phyloP scores from a whole-genome alignment of 1,140 invertebrate genomes.

The Lethrus apterus region DNA sequence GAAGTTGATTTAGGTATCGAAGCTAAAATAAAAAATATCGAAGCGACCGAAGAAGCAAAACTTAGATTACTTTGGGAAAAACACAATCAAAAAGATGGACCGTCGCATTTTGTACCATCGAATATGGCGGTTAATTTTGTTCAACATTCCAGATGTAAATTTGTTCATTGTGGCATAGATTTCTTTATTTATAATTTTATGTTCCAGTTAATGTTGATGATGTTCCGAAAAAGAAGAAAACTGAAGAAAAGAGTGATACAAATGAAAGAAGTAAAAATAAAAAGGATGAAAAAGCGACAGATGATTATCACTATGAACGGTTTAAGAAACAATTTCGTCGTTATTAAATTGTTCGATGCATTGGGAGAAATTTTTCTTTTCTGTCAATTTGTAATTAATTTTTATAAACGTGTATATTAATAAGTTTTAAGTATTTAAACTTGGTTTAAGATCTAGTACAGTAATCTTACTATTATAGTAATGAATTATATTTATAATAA shows the following conservation, averaged over 20 bases:
- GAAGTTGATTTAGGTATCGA: slow-evolving; percentile 99
- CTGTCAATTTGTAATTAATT: no score
- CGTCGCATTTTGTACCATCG: slow-evolving; percentile 93
- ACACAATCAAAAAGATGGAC: slow-evolving; percentile 86
- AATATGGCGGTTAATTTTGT: slow-evolving; percentile 98
- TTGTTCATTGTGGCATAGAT: slow-evolving; percentile 12
- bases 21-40: slow-evolving; percentile 95
- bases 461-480: no score
- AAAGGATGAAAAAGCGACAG: slow-evolving; percentile 83
- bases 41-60: slow-evolving; percentile 96
- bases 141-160: slow-evolving; percentile 87
- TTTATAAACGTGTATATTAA: no score
- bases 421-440: no score
- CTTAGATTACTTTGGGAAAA: slow-evolving; percentile 81
- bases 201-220: slow-evolving; percentile 76
- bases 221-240: slow-evolving; percentile 49
- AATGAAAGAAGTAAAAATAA: slow-evolving; percentile 55
- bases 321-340: slow-evolving; percentile 94
- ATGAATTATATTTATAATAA: no score
- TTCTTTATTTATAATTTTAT: slow-evolving; percentile 31
- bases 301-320: slow-evolving; percentile 95
- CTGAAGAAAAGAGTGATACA: slow-evolving; percentile 44
- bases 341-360: no score
- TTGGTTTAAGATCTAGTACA: no score
- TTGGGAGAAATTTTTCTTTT: no score